Evolutionary conservation across 2,797 vertebrate genomes (phyloP).

Genomic region (Dendrocincla tyrannina): DNA sequence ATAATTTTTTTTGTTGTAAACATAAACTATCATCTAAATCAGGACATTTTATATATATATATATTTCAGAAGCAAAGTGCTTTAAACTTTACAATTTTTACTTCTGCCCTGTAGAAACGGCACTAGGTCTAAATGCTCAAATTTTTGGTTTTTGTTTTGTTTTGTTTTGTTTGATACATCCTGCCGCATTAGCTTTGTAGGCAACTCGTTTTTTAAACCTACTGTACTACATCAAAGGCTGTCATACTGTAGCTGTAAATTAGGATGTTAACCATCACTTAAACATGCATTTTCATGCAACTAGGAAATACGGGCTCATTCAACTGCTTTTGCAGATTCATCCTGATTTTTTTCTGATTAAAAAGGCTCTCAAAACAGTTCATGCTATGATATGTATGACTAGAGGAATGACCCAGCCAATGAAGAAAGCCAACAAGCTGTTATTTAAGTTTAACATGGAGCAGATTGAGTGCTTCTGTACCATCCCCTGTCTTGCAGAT

Average conservation of each 20-base stretch:
- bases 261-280: slow-evolving; percentile 77
- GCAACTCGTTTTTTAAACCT: slow-evolving; percentile 68
- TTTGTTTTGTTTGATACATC: slow-evolving; percentile 52
- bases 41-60: slow-evolving; percentile 61
- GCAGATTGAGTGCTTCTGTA: slow-evolving; percentile 86
- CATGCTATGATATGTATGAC: slow-evolving; percentile 87
- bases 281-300: slow-evolving; percentile 91
- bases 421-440: slow-evolving; percentile 68
- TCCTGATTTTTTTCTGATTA: slow-evolving; percentile 74
- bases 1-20: slow-evolving; percentile 71
- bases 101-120: slow-evolving; percentile 57
- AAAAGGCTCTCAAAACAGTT: slow-evolving; percentile 79
- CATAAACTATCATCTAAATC: slow-evolving; percentile 74
- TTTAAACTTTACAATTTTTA: slow-evolving; percentile 69
- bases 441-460: slow-evolving; percentile 93
- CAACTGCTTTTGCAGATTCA: slow-evolving; percentile 71
- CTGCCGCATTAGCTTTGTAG: slow-evolving; percentile 65
- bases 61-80: slow-evolving; percentile 75
- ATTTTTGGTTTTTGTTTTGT: background rate
- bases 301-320: slow-evolving; percentile 76
- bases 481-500: slow-evolving; percentile 79
- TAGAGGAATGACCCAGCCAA: slow-evolving; percentile 82
- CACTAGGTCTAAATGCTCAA: slow-evolving; percentile 59
- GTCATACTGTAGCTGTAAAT: slow-evolving; percentile 69
- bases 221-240: slow-evolving; percentile 69